Percentiles rank a stretch among this genome's conserved stretches.
Evolutionary conservation across 2,888 invertebrate species (phyloP).

Genomic region (Acleris holmiana): DNA sequence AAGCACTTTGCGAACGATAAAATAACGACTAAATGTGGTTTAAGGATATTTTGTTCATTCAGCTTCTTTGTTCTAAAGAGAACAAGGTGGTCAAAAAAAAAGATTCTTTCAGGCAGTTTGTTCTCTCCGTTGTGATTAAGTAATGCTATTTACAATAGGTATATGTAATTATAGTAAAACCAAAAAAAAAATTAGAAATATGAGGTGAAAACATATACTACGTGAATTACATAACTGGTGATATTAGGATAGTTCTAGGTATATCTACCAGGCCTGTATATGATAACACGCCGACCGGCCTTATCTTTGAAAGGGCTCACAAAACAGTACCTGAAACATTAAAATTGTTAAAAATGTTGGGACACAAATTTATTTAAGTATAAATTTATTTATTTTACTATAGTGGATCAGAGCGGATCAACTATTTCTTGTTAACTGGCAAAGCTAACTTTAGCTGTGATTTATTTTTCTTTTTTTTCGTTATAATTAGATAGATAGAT

Average conservation of each 20-base stretch:
- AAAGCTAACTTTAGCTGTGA: no score
- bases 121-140: no score
- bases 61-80: no score
- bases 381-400: not conserved
- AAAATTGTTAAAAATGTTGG: slow-evolving; percentile 31
- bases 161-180: not conserved
- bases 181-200: slow-evolving; percentile 12
- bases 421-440: no score
- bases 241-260: slow-evolving; percentile 48
- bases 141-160: no score
- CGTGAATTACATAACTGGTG: slow-evolving; percentile 44
- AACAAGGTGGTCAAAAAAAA: no score
- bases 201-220: slow-evolving; percentile 30
- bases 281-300: slow-evolving; percentile 89
- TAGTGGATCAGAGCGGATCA: no score
- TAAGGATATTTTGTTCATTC: not conserved
- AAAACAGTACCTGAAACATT: slow-evolving; percentile 87
- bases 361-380: not conserved
- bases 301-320: slow-evolving; percentile 91
- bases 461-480: no score
- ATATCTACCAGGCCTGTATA: slow-evolving; percentile 89
- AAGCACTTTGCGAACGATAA: not conserved
- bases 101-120: no score
- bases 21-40: slow-evolving; percentile 3
- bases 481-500: no score